Percentiles rank a stretch among this genome's conserved stretches.
Evolutionary conservation across 2,113 vertebrate species (phyloP).

Genomic region (Coracopsis vasa): DNA sequence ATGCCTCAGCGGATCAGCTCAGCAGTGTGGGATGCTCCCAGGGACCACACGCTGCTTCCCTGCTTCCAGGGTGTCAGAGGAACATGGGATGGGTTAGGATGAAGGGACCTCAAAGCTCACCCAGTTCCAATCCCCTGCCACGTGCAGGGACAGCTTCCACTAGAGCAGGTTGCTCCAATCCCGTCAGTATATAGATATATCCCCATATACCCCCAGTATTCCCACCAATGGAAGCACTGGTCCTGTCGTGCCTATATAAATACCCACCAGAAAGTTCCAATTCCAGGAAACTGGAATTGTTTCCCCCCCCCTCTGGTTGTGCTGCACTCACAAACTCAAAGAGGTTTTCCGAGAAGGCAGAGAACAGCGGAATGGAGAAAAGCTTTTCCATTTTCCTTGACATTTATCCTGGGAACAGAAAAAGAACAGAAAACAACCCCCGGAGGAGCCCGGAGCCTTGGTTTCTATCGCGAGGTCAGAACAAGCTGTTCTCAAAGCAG

Average conservation of each 20-base stretch:
- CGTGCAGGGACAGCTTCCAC: background rate
- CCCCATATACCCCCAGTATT: background rate
- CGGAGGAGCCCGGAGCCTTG: background rate
- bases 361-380: background rate
- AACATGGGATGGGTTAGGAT: background rate
- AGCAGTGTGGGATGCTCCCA: background rate
- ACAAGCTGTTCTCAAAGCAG: background rate
- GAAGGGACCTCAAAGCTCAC: background rate
- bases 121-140: background rate
- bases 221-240: fast-evolving
- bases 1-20: background rate
- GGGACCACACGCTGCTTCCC: background rate
- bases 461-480: background rate
- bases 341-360: background rate
- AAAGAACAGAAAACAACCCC: constrained; percentile 12
- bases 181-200: background rate
- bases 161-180: background rate
- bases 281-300: background rate
- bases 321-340: background rate
- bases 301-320: background rate
- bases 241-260: fast-evolving
- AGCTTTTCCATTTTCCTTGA: background rate
- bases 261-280: background rate
- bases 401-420: constrained; percentile 27
- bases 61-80: background rate